Evolutionary conservation across 2,888 invertebrate genomes (phyloP).

Genomic region (Bellardia pandia): DNA sequence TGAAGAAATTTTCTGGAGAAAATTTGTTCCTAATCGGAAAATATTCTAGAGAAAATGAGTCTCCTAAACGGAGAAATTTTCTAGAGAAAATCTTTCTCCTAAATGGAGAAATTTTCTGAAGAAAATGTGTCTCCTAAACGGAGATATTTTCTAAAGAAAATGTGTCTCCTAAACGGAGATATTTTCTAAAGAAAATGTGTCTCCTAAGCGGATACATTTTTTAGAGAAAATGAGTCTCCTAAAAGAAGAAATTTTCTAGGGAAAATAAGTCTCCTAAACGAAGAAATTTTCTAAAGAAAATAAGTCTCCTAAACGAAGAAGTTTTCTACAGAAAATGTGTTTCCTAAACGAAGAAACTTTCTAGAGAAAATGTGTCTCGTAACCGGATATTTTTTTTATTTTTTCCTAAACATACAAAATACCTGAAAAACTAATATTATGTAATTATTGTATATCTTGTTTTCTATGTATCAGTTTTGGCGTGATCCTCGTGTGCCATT

Average conservation of each 20-base stretch:
- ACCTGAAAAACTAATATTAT: neutral
- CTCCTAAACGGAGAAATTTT: neutral
- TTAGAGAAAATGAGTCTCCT: neutral
- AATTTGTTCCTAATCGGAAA: neutral
- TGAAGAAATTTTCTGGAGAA: neutral
- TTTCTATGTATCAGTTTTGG: neutral
- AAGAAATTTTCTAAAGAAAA: neutral
- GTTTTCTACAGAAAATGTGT: neutral
- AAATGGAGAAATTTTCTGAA: neutral
- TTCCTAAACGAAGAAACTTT: neutral
- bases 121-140: neutral
- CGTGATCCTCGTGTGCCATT: neutral
- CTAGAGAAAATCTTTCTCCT: neutral
- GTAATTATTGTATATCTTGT: neutral
- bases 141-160: neutral
- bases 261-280: neutral
- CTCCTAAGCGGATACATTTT: neutral
- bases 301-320: neutral
- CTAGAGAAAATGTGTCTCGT: neutral
- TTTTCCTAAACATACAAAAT: neutral
- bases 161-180: neutral
- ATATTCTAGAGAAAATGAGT: slow-evolving; percentile 3
- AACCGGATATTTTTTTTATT: neutral
- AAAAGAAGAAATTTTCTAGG: neutral
- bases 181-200: neutral